Evolutionary conservation across 2,797 vertebrate genomes (phyloP).

Genomic region (Merluccius polli): DNA sequence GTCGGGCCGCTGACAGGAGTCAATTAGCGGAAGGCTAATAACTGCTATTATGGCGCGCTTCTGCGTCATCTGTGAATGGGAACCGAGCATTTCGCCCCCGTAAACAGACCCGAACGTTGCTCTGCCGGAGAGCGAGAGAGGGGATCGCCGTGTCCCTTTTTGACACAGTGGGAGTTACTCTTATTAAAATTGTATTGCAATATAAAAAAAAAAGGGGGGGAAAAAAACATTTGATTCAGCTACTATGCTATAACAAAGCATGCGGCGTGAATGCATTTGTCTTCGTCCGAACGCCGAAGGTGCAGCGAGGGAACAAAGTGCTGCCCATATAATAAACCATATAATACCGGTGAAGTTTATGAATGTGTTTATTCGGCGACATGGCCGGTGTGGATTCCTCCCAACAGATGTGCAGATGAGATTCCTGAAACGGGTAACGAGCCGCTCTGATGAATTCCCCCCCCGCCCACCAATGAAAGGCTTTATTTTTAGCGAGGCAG

Average conservation of each 20-base stretch:
- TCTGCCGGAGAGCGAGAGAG: not conserved
- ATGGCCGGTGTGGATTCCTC: constrained; percentile 25
- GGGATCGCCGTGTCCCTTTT: not conserved
- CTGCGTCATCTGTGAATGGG: constrained; percentile 39
- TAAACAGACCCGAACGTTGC: constrained; percentile 29
- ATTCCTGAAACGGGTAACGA: constrained; percentile 35
- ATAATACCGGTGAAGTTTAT: not conserved
- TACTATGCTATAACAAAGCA: no score
- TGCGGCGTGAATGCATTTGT: not conserved
- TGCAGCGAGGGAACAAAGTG: no score
- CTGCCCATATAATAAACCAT: no score
- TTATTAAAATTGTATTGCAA: no score
- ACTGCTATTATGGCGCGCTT: constrained; percentile 37
- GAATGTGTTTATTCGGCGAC: not conserved
- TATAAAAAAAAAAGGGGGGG: no score
- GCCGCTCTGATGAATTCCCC: constrained; percentile 59
- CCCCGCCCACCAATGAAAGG: constrained; percentile 36
- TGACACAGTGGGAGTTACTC: no score
- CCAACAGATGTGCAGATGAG: constrained; percentile 49
- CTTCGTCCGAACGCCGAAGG: not conserved
- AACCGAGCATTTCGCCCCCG: constrained; percentile 21
- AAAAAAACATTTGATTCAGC: not conserved
- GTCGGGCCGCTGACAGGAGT: constrained; percentile 49
- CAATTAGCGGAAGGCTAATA: constrained; percentile 61
- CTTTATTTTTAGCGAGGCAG: constrained; percentile 63